Conservation (phyloP, 2,797 vertebrate species). For the Darevskia nairensis region DNA sequence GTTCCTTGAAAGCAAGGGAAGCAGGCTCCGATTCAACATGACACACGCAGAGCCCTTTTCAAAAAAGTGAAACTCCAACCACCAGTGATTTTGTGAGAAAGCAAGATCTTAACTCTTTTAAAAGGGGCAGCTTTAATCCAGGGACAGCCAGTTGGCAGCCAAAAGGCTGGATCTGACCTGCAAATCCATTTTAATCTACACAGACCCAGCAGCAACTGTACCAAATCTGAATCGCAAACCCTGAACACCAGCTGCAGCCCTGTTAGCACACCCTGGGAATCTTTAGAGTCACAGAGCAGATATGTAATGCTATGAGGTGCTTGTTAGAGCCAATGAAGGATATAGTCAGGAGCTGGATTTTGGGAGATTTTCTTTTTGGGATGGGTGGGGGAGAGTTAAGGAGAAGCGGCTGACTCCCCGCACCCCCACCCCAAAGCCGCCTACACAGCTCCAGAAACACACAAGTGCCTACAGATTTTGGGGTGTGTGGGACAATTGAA, state of each 20-base stretch:
- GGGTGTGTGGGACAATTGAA: neutral
- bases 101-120: too few relatives aligned
- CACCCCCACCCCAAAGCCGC: too few relatives aligned
- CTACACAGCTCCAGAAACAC: neutral
- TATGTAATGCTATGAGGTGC: too few relatives aligned
- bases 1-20: too few relatives aligned
- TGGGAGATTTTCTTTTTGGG: neutral
- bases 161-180: neutral
- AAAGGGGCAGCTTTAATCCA: neutral
- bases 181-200: neutral
- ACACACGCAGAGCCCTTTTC: too few relatives aligned
- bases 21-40: too few relatives aligned
- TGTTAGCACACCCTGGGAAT: neutral
- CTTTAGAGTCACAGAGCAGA: neutral
- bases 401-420: neutral
- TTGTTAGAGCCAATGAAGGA: neutral
- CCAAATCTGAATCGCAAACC: neutral
- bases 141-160: neutral
- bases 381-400: fast-evolving
- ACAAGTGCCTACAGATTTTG: neutral
- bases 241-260: neutral
- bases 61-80: too few relatives aligned
- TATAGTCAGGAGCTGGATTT: neutral
- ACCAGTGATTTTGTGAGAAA: too few relatives aligned
- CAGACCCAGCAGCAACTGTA: neutral